These are phyloP conservation scores for Pharmacophagus antenor DNA, from an alignment of 2,888 invertebrate genomes.

Conservation along the genomic window DNA sequence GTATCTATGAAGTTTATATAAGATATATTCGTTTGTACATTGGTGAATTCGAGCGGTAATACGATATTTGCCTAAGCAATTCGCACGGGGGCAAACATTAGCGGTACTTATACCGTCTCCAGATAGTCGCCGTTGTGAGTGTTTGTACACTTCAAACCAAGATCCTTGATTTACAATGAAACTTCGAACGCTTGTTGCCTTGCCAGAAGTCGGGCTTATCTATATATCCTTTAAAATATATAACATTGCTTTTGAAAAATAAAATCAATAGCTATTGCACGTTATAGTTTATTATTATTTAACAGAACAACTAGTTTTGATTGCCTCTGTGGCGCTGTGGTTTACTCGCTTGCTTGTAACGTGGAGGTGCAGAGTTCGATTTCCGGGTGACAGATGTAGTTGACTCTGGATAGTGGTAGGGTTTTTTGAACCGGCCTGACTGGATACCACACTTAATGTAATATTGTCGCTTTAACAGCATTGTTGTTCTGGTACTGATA, in stretches of 20 bases:
- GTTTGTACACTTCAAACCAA: conserved; percentile 41
- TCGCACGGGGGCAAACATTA: conserved; percentile 41
- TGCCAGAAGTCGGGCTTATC: neutral
- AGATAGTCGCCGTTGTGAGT: conserved; percentile 45
- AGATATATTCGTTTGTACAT: conserved; percentile 31
- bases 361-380: no score
- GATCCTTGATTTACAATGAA: conserved; percentile 9
- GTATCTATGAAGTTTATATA: conserved; percentile 2
- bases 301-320: no score
- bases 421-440: no score
- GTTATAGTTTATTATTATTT: no score
- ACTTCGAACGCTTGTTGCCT: neutral
- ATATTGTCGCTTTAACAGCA: no score
- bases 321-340: no score
- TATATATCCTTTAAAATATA: neutral
- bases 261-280: no score
- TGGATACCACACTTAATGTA: no score
- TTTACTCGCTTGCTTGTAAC: no score
- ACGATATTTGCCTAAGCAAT: conserved; percentile 45
- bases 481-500: no score
- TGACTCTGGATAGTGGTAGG: no score
- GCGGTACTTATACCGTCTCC: conserved; percentile 40
- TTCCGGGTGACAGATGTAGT: no score
- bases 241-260: neutral
- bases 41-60: conserved; percentile 38